Base-by-base conservation (phyloP, 1,140 invertebrate genomes). In the Apis laboriosa region DNA sequence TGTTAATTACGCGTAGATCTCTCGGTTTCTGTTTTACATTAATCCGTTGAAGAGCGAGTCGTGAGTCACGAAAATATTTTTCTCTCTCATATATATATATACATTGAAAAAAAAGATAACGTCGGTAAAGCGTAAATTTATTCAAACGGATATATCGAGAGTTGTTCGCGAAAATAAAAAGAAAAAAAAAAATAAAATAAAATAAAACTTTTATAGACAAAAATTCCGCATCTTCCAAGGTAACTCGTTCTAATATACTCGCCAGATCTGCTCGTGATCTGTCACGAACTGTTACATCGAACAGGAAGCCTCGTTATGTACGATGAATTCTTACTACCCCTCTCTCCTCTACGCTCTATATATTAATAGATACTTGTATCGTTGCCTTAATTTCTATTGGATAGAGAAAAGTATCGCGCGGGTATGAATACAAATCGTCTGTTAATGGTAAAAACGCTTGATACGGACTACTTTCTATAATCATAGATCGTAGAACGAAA, bases 401-500 rank as follows among this genome's bases (percentile, higher is more conserved):
- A 8, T 72, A 77, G 74, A 85, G 84, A 86, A 81, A 76, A 53
- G 34, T 43, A 43, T 43, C 34, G 34, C 28, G 51, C 72, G 60
- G 71, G 51, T 83, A 86, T 87, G 76, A 87, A 88, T 87, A 87
- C 82, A 79, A 84, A 88, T 87, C 77, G 63, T 64, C 58, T 55
- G 64, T 76, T 83, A 77, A 78, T 55, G 58, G 12, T 17, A 19
- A 21, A 49, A 68, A 43, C 34, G 34, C 49, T 77, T 61, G 55
- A 82, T 77, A 49, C 21, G 67, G 58, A 28, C 75, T 71, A 71
- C 80, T 83, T 83, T 83, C 80, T 83, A 83, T 2, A 78, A 83
- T 43, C 34, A 43, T 43, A 43, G 34, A 43, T 43, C 34, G 34
- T 43, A 43, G 34, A 43, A 43, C 34, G 34, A 43, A 43, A 43